Conservation (phyloP, 35 echinoderm and acorn worm genomes). For the Amphiura filiformis region DNA sequence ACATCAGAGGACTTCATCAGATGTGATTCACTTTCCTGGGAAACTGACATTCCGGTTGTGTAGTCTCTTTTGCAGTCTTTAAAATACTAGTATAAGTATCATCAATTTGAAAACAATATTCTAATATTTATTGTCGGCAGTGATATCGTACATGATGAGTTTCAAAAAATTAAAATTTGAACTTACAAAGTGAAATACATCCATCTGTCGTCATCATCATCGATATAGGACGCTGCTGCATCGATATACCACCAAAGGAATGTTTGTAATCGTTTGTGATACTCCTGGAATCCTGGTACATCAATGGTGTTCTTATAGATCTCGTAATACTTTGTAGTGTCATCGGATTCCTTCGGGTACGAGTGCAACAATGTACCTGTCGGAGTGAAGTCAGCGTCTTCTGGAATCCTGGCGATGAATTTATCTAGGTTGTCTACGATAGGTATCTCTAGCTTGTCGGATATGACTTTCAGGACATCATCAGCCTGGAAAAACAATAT, state of each 20-base stretch:
- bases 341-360: slow-evolving; percentile 36
- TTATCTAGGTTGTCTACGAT: slow-evolving; percentile 68
- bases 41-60: too few species aligned
- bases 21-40: too few species aligned
- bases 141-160: too few species aligned
- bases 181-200: slow-evolving; percentile 87
- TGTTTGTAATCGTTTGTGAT: slow-evolving; percentile 64
- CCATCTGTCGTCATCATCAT: slow-evolving; percentile 91
- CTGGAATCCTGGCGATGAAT: slow-evolving; percentile 55
- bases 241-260: slow-evolving; percentile 98
- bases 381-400: slow-evolving; percentile 68
- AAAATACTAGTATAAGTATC: too few species aligned
- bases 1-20: too few species aligned
- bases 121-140: too few species aligned
- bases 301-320: slow-evolving; percentile 76
- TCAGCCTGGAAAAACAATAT: slow-evolving; percentile 72
- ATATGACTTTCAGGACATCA: slow-evolving; percentile 64
- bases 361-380: slow-evolving; percentile 68
- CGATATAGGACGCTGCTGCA: slow-evolving; percentile 73
- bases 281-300: slow-evolving; percentile 53
- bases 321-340: slow-evolving; percentile 60
- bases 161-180: too few species aligned
- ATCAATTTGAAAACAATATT: too few species aligned
- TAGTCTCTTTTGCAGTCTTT: too few species aligned
- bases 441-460: slow-evolving; percentile 80